Evolutionary conservation across 1,140 invertebrate species (phyloP), one percentile per base, ranked within the genome.

Genomic region (Lineus longissimus): DNA sequence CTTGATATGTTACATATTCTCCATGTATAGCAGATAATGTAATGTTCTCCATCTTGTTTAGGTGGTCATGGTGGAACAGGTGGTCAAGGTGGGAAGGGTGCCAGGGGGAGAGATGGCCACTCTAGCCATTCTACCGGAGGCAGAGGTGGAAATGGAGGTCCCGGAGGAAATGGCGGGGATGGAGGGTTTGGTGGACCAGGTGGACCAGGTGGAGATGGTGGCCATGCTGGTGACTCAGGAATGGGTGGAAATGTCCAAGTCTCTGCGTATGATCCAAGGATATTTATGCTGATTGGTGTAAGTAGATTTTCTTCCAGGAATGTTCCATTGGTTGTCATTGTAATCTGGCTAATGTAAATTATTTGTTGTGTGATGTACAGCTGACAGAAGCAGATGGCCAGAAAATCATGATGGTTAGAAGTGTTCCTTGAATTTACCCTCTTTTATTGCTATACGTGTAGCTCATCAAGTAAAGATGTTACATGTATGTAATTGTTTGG

Each of bases 251-350:
- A 51, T 51, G 47, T 51, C n/a, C n/a, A 27, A 23, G 47, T 51
- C 25, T 23, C 47, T 51, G 47, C 47, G 4, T 51, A 51, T 51
- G 47, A 51, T 51, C 47, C 47, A 51, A 23, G n/a, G n/a, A 19
- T 51, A 7, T 51, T 51, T 51, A 51, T 51, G 47, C 25, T 51
- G 4, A 23, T 19, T n/a, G 47, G 25, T 19, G 47, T 51, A 19
- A 51, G 47, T 51, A 19, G 4, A 23, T 51, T 19, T 51, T 27
- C 19, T 23, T 51, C n/a, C n/a, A 51, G n/a, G n/a, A n/a, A n/a
- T n/a, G n/a, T n/a, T n/a, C n/a, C n/a, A n/a, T n/a, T n/a, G n/a
- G n/a, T n/a, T n/a, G n/a, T n/a, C n/a, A n/a, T n/a, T n/a, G n/a
- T n/a, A n/a, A n/a, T n/a, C n/a, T n/a, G n/a, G n/a, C n/a, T n/a